Evolutionary conservation across 2,797 vertebrate genomes (phyloP).

Genomic region (Microchirus variegatus): DNA sequence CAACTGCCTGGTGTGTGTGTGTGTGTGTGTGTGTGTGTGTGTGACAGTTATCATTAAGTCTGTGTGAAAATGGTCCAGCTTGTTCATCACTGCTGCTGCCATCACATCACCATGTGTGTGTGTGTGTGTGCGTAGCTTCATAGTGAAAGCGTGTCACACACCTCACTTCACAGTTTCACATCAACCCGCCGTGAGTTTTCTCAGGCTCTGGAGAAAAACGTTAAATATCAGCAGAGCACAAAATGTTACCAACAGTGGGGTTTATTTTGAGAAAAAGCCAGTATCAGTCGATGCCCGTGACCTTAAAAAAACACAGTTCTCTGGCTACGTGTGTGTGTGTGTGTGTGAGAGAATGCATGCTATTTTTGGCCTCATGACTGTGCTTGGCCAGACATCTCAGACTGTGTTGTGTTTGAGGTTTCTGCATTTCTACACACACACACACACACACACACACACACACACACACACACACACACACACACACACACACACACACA

Average conservation of each 20-base stretch:
- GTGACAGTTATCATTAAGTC: background rate
- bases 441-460: too few species aligned
- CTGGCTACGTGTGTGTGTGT: too few species aligned
- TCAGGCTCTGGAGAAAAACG: constrained; percentile 20
- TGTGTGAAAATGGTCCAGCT: constrained; percentile 7
- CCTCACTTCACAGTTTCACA: constrained; percentile 35
- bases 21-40: constrained; percentile 13
- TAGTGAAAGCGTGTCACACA: constrained; percentile 7
- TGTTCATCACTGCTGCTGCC: constrained; percentile 4
- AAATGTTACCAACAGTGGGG: background rate
- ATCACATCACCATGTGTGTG: constrained; percentile 2
- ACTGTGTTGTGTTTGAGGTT: too few species aligned
- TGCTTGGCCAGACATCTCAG: too few species aligned
- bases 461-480: too few species aligned
- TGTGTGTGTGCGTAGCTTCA: constrained; percentile 10
- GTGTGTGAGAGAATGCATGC: too few species aligned
- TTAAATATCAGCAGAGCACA: constrained; percentile 2
- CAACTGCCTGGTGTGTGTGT: constrained; percentile 7
- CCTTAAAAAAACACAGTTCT: too few species aligned
- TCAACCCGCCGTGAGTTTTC: constrained; percentile 17
- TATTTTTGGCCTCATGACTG: too few species aligned
- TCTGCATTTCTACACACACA: too few species aligned
- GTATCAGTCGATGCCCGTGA: too few species aligned
- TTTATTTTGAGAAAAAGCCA: background rate
- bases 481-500: too few species aligned